Evolutionary conservation across 2,888 invertebrate species (phyloP).

Genomic region (Dichetophora obliterata): DNA sequence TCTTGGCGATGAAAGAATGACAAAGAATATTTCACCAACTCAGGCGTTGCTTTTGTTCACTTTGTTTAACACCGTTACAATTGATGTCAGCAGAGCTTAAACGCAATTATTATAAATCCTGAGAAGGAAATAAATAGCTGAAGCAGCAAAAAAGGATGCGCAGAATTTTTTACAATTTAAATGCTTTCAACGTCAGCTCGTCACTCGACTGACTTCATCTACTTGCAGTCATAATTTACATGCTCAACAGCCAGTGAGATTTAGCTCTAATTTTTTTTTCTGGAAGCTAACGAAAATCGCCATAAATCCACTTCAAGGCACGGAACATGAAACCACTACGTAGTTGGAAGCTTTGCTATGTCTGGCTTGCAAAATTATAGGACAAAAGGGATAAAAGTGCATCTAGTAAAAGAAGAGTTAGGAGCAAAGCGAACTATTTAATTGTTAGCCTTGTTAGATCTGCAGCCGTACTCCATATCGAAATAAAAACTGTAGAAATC

Average conservation of each 20-base stretch:
- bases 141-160: background rate
- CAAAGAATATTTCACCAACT: background rate
- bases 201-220: constrained; percentile 1
- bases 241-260: background rate
- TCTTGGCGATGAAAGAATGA: background rate
- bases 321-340: constrained; percentile 4
- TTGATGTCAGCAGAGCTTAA: background rate
- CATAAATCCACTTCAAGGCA: constrained; percentile 21
- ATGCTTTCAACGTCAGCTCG: background rate
- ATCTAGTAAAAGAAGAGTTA: background rate
- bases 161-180: background rate
- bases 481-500: no score
- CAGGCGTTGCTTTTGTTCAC: constrained; percentile 1
- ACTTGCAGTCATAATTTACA: constrained; percentile 5
- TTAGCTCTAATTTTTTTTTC: background rate
- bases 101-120: constrained; percentile 2
- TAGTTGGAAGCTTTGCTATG: background rate
- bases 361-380: background rate
- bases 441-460: no score
- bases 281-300: background rate
- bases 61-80: constrained; percentile 5
- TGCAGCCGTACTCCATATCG: no score
- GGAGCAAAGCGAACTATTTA: background rate
- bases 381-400: background rate
- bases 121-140: background rate